Base-by-base conservation (phyloP, 2,888 invertebrate genomes). In the Nemapogon koenigi region DNA sequence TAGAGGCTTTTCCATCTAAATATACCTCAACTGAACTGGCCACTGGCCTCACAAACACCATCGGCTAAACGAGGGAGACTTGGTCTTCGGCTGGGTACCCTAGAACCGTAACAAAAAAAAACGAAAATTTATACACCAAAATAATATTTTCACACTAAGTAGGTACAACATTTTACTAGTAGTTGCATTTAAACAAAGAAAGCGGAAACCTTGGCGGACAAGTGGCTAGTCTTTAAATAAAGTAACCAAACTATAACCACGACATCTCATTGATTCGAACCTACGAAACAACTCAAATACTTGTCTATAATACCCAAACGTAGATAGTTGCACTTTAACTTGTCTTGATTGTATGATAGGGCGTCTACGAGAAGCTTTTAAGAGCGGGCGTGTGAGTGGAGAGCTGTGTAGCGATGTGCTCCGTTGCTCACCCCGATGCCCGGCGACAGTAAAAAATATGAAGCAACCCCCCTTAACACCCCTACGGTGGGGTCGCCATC, bases 391-490 rank as follows among this genome's bases (percentile, higher is more conserved):
- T 65, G 57, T 55, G 65, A 69, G 76, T 78, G 76, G 76, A 76
- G 75, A 76, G 71, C 57, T 62, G 49, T 78, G 78, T 78, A 55
- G 66, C 76, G 78, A 76, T 78, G 70, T 68, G 76, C 78, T 76
- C 55, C 64, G 65, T 55, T 76, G 76, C 76, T 73, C 78, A 76
- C 71, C 78, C 78, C 27, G 39, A 31, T 39, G 39, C 40, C 67
- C 65, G 59, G 50, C 68, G 76, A 78, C 76, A 75, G 75, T 75
- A 76, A 78, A 76, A 78, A 76, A 78, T 78, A 73, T 76, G 75
- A 73, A 27, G 28, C 33, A 33, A 27, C 37, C 16, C 35, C 33
- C 33, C 39, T 26, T 36, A 41, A 28, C 39, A 17, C 27, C 16
- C 38, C 52, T 22, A 27, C 37, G 35, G n/a, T n/a, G n/a, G n/a